Evolutionary conservation across 2,113 vertebrate species (phyloP).

Genomic region (Promerops cafer): DNA sequence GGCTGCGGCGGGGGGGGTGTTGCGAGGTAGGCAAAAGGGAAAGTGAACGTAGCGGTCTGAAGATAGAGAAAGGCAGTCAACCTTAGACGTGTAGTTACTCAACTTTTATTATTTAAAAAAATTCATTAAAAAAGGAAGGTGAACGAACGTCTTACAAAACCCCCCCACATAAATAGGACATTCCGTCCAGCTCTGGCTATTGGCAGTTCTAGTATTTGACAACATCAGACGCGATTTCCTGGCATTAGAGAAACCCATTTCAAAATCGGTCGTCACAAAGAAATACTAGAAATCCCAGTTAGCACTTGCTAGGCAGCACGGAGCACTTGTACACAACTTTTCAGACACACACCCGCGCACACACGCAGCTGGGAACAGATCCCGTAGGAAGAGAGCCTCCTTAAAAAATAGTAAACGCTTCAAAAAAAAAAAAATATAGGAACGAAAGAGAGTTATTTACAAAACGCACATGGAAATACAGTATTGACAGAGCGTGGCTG

Average conservation of each 20-base stretch:
- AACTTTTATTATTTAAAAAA: constrained; percentile 69
- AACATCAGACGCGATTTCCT: constrained; percentile 92
- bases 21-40: not conserved
- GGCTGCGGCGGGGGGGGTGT: not conserved
- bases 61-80: not conserved
- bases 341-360: constrained; percentile 46
- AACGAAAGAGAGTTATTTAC: constrained; percentile 20
- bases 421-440: not conserved
- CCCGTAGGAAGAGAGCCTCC: constrained; percentile 44
- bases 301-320: constrained; percentile 57
- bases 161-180: constrained; percentile 67
- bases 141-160: constrained; percentile 74
- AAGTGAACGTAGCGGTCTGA: not conserved
- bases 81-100: constrained; percentile 37
- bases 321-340: constrained; percentile 57
- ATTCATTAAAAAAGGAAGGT: constrained; percentile 67
- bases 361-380: constrained; percentile 55
- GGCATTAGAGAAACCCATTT: constrained; percentile 82
- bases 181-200: constrained; percentile 64
- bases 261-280: constrained; percentile 92
- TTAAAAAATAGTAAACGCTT: constrained; percentile 40
- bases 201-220: constrained; percentile 74
- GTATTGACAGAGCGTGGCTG: constrained; percentile 56
- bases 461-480: constrained; percentile 53
- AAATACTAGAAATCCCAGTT: constrained; percentile 75